Percentiles rank a stretch among this genome's conserved stretches.
Conservation (phyloP, 2,888 invertebrate species). For the Copidosoma aretas region DNA sequence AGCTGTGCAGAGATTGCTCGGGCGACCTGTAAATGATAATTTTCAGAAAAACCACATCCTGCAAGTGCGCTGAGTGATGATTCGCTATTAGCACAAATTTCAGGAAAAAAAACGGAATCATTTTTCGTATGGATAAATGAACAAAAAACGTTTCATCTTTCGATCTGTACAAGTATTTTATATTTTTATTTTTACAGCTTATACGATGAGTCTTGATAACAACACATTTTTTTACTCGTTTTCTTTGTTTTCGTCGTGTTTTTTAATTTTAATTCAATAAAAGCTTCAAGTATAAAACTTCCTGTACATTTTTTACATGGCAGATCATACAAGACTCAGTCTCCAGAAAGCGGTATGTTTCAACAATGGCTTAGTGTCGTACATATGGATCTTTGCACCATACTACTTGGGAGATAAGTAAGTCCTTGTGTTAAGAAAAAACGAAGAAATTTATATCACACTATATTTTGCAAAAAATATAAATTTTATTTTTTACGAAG, state of each 20-base stretch:
- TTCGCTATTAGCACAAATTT: too few species aligned
- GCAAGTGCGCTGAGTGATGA: too few species aligned
- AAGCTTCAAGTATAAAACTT: constrained; percentile 57
- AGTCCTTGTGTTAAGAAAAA: constrained; percentile 20
- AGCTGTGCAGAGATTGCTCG: too few species aligned
- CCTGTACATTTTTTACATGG: constrained; percentile 46
- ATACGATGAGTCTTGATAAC: constrained; percentile 43
- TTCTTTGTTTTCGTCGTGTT: constrained; percentile 2
- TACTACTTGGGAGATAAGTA: constrained; percentile 20
- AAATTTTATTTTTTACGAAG: constrained; percentile 28
- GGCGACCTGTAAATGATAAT: too few species aligned
- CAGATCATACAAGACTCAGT: constrained; percentile 47
- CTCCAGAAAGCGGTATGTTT: constrained; percentile 45
- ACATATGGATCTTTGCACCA: constrained; percentile 27
- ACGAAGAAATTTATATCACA: constrained; percentile 42
- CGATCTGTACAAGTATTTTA: constrained; percentile 37
- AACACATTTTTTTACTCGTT: constrained; percentile 48
- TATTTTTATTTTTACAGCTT: constrained; percentile 35
- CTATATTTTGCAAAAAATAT: constrained; percentile 27
- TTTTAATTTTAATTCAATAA: constrained; percentile 47
- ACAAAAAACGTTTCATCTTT: background rate
- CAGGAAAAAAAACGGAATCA: background rate
- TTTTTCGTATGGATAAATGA: background rate
- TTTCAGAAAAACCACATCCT: too few species aligned
- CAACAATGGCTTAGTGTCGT: constrained; percentile 39